Percentiles rank a stretch among this genome's conserved stretches.
These are phyloP conservation scores for Etheostoma spectabile DNA, from an alignment of 2,113 vertebrate species.

Conservation along the genomic window DNA sequence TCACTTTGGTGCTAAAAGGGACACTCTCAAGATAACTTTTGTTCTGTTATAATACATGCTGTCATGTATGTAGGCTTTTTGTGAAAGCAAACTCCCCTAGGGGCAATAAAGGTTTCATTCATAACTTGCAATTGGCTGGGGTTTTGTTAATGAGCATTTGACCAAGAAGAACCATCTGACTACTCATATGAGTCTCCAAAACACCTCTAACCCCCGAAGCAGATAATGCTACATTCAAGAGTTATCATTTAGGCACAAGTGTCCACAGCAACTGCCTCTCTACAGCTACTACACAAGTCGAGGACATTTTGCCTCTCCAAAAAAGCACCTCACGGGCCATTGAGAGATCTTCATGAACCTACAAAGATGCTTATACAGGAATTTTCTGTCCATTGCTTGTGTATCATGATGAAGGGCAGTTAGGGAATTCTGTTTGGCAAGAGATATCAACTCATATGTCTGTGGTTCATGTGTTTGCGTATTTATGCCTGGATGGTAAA, in stretches of 20 bases:
- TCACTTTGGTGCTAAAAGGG: constrained; percentile 48
- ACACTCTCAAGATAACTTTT: constrained; percentile 23
- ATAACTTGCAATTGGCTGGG: constrained; percentile 56
- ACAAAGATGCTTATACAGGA: constrained; percentile 57
- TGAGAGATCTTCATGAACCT: constrained; percentile 71
- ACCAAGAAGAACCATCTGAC: constrained; percentile 82
- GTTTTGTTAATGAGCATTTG: constrained; percentile 79
- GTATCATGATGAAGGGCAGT: constrained; percentile 26
- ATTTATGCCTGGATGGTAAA: not conserved
- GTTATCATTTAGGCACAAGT: constrained; percentile 82
- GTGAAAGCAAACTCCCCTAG: too few relatives aligned
- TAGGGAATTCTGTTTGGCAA: constrained; percentile 23
- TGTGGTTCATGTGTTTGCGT: not conserved
- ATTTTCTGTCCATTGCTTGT: constrained; percentile 38
- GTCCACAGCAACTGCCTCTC: constrained; percentile 79
- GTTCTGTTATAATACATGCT: too few relatives aligned
- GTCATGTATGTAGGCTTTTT: too few relatives aligned
- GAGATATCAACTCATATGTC: not conserved
- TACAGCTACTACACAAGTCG: constrained; percentile 68
- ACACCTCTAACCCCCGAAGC: constrained; percentile 80
- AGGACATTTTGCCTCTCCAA: constrained; percentile 70
- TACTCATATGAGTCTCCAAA: constrained; percentile 79
- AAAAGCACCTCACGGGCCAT: constrained; percentile 56
- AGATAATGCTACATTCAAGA: constrained; percentile 82
- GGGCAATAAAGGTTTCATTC: not conserved